Evolutionary conservation across 1,140 invertebrate species (phyloP).

Genomic region (Papilio machaon): DNA sequence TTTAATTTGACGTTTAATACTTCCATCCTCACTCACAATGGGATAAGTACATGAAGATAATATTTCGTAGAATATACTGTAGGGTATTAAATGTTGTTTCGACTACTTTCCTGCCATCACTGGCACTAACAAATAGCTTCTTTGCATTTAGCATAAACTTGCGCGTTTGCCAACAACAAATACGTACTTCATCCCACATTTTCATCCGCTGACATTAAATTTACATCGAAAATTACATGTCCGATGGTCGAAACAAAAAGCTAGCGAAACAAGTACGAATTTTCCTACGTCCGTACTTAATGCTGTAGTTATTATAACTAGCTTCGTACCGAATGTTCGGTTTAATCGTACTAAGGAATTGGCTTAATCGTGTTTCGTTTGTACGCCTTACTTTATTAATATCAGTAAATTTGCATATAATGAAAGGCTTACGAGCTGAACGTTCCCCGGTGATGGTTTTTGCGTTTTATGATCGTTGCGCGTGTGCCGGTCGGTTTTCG

Average conservation of each 20-base stretch:
- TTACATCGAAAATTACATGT: slow-evolving; percentile 53
- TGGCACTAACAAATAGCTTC: background rate
- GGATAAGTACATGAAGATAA: no score
- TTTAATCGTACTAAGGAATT: slow-evolving; percentile 39
- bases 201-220: slow-evolving; percentile 30
- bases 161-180: background rate
- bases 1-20: no score
- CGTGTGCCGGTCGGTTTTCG: slow-evolving; percentile 17
- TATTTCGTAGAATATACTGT: no score
- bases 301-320: slow-evolving; percentile 53
- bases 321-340: slow-evolving; percentile 42
- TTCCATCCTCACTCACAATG: no score
- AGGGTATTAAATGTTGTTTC: no score
- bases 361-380: slow-evolving; percentile 49
- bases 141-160: background rate
- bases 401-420: slow-evolving; percentile 63
- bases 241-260: slow-evolving; percentile 42
- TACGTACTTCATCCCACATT: background rate
- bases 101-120: no score
- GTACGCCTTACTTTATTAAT: slow-evolving; percentile 52
- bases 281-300: slow-evolving; percentile 54
- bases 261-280: slow-evolving; percentile 49
- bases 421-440: slow-evolving; percentile 48
- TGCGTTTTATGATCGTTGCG: slow-evolving; percentile 44
- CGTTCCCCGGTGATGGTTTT: slow-evolving; percentile 44